Evolutionary conservation across 2,113 vertebrate genomes (phyloP).

Genomic region (Lepidothrix coronata): DNA sequence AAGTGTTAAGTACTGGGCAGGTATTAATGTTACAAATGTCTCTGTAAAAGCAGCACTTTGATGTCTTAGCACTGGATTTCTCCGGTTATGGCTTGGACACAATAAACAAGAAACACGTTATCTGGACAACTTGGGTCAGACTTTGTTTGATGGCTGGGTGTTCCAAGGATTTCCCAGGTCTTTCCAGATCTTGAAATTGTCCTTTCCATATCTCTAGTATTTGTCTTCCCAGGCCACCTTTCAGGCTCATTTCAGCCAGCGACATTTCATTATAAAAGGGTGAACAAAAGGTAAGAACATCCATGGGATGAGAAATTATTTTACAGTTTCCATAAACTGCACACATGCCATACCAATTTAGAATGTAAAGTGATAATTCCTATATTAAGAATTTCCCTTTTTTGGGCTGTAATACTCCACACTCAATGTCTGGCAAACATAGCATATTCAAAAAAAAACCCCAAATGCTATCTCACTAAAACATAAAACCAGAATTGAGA

Average conservation of each 20-base stretch:
- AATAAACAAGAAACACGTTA: neutral
- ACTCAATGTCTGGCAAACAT: neutral
- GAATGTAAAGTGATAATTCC: neutral
- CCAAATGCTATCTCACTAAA: neutral
- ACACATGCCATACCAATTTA: neutral
- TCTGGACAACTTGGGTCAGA: neutral
- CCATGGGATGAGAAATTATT: neutral
- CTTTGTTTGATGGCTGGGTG: neutral
- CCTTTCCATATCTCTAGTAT: neutral
- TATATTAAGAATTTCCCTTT: neutral
- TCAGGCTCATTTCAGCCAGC: neutral
- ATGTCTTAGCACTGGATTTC: neutral
- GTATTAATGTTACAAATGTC: neutral
- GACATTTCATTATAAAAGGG: neutral
- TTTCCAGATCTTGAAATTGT: neutral
- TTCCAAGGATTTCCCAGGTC: neutral
- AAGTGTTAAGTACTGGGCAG: neutral
- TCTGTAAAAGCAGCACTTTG: neutral
- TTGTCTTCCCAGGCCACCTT: neutral
- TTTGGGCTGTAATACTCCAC: neutral
- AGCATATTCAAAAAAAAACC: neutral
- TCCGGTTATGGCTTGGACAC: neutral
- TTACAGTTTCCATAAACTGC: neutral
- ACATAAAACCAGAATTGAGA: conserved; percentile 12
- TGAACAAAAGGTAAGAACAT: neutral